Evolutionary conservation across 2,888 invertebrate genomes (phyloP).

Genomic region (Amblyjoppa proteus): DNA sequence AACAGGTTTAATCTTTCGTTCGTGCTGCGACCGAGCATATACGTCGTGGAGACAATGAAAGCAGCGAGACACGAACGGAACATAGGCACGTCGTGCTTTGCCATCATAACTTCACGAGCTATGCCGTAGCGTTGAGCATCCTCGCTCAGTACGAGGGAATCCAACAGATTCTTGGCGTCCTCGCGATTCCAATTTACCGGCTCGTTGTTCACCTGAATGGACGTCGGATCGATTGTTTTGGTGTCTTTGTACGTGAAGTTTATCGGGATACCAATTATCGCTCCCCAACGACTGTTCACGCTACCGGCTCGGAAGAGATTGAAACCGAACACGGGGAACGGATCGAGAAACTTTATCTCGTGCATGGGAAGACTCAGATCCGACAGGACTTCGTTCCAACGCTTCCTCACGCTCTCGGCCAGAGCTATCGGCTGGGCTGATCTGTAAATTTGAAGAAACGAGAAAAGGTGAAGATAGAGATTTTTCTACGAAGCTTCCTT

Average conservation of each 20-base stretch:
- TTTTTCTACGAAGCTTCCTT: too few species aligned
- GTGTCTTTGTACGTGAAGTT: constrained; percentile 88
- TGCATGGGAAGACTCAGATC: constrained; percentile 87
- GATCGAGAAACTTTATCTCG: constrained; percentile 86
- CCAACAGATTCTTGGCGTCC: constrained; percentile 87
- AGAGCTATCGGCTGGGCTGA: constrained; percentile 88
- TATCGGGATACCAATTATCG: constrained; percentile 90
- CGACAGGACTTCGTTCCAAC: constrained; percentile 87
- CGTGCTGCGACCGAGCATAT: constrained; percentile 86
- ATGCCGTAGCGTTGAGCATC: constrained; percentile 93
- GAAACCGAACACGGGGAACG: constrained; percentile 91
- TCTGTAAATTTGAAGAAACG: constrained; percentile 84
- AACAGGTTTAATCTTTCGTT: constrained; percentile 87
- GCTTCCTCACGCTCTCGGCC: constrained; percentile 85
- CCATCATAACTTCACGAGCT: constrained; percentile 90
- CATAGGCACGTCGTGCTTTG: constrained; percentile 87
- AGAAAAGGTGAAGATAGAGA: too few species aligned
- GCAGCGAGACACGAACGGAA: constrained; percentile 85
- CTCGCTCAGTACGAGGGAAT: constrained; percentile 91
- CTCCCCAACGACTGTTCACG: constrained; percentile 86
- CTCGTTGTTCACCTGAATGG: constrained; percentile 88
- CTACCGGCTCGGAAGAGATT: constrained; percentile 91
- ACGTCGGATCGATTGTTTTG: constrained; percentile 87
- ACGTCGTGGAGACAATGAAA: constrained; percentile 85
- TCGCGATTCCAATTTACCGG: constrained; percentile 89